Evolutionary conservation across 2,888 invertebrate species (phyloP).

Genomic region (Onchidella celtica): DNA sequence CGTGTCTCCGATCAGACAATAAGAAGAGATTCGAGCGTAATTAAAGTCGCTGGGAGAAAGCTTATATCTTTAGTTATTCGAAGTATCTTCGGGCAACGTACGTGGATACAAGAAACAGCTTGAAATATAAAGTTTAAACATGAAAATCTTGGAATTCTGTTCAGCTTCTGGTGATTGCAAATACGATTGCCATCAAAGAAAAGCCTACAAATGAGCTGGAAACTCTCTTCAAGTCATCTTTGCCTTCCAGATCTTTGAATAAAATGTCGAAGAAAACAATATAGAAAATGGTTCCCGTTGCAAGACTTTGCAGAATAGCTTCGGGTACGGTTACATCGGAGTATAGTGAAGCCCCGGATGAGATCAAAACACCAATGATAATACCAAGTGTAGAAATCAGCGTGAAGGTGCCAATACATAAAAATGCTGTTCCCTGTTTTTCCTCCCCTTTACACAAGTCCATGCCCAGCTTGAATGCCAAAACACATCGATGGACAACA

Average conservation of each 20-base stretch:
- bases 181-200: slow-evolving; percentile 71
- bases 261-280: slow-evolving; percentile 74
- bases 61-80: not conserved
- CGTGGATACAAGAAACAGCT: not conserved
- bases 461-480: slow-evolving; percentile 72
- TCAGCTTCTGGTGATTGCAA: slow-evolving; percentile 61
- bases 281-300: slow-evolving; percentile 74
- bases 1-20: no score
- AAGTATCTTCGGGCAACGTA: not conserved
- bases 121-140: not conserved
- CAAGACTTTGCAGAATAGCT: slow-evolving; percentile 72
- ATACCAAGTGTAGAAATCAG: slow-evolving; percentile 71
- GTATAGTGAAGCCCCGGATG: slow-evolving; percentile 71
- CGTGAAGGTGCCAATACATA: slow-evolving; percentile 70
- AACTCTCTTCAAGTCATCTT: slow-evolving; percentile 71
- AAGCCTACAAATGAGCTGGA: slow-evolving; percentile 74
- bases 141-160: not conserved
- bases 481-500: slow-evolving; percentile 67
- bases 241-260: slow-evolving; percentile 72
- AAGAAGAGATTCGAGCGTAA: not conserved
- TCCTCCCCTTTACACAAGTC: slow-evolving; percentile 70
- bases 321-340: slow-evolving; percentile 71
- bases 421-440: slow-evolving; percentile 67
- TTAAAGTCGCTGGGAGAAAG: not conserved
- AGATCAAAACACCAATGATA: slow-evolving; percentile 70